Conservation (phyloP, 2,888 invertebrate genomes). For the Thereva unica region DNA sequence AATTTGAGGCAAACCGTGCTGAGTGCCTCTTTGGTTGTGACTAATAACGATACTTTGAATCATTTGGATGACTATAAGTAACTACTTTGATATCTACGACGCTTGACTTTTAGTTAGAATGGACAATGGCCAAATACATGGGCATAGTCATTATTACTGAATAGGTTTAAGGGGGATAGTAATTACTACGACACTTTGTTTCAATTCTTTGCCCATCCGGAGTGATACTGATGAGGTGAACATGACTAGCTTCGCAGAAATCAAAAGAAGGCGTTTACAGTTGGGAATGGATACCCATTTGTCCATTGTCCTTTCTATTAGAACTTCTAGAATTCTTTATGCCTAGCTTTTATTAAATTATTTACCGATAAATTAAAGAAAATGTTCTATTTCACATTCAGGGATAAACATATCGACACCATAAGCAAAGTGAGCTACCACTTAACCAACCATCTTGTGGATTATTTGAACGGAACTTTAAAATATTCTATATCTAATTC, state of each 20-base stretch:
- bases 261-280: too few relatives aligned
- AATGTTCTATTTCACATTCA: conserved; percentile 42
- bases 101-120: neutral
- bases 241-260: too few relatives aligned
- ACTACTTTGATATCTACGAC: conserved; percentile 36
- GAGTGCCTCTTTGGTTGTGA: conserved; percentile 64
- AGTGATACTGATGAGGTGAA: too few relatives aligned
- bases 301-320: too few relatives aligned
- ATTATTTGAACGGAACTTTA: conserved; percentile 64
- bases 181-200: too few relatives aligned
- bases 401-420: conserved; percentile 62
- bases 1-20: conserved; percentile 60
- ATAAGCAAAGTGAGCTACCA: conserved; percentile 68
- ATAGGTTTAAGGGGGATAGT: too few relatives aligned
- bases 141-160: neutral
- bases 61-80: conserved; percentile 67
- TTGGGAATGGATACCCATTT: too few relatives aligned
- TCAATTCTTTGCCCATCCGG: too few relatives aligned
- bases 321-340: neutral
- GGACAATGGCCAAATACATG: neutral
- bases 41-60: conserved; percentile 63
- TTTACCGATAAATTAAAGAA: neutral
- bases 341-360: neutral
- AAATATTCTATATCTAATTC: conserved; percentile 61
- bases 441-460: conserved; percentile 63